Conservation (phyloP, 2,797 vertebrate species). For the Lindbergichthys nudifrons region DNA sequence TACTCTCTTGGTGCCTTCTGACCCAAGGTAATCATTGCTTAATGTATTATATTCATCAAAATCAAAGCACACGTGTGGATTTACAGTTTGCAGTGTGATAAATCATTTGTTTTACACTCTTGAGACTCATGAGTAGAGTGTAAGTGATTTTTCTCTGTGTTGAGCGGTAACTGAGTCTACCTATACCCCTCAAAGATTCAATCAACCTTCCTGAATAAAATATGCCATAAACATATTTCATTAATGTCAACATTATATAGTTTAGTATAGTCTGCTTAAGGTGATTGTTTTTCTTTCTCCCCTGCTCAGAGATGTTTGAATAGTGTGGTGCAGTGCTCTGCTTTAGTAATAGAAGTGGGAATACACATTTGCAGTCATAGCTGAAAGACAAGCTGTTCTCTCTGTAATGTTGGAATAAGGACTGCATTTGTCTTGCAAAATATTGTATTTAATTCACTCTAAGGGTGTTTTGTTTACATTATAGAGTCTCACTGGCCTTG, state of each 20-base stretch:
- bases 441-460: not conserved
- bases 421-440: constrained; percentile 7
- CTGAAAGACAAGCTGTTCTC: constrained; percentile 21
- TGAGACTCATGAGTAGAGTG: not conserved
- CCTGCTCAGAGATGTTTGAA: constrained; percentile 25
- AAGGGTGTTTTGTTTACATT: constrained; percentile 3
- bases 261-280: not conserved
- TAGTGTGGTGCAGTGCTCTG: constrained; percentile 12
- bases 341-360: constrained; percentile 37
- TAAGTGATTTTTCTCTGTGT: constrained; percentile 1
- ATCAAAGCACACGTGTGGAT: constrained; percentile 12
- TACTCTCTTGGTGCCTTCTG: constrained; percentile 9
- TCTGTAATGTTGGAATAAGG: not conserved
- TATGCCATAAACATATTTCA: constrained; percentile 1
- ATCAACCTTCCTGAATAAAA: constrained; percentile 19
- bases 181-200: not conserved
- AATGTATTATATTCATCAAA: constrained; percentile 18
- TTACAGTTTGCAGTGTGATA: constrained; percentile 16
- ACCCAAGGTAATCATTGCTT: constrained; percentile 10
- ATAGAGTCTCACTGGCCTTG: not conserved
- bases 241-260: not conserved
- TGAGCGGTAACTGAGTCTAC: not conserved
- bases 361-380: constrained; percentile 25
- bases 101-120: constrained; percentile 18
- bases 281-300: constrained; percentile 8